Evolutionary conservation across 1,140 invertebrate genomes (phyloP), one percentile per base, ranked within the genome.

Genomic region (Papilio helenus): DNA sequence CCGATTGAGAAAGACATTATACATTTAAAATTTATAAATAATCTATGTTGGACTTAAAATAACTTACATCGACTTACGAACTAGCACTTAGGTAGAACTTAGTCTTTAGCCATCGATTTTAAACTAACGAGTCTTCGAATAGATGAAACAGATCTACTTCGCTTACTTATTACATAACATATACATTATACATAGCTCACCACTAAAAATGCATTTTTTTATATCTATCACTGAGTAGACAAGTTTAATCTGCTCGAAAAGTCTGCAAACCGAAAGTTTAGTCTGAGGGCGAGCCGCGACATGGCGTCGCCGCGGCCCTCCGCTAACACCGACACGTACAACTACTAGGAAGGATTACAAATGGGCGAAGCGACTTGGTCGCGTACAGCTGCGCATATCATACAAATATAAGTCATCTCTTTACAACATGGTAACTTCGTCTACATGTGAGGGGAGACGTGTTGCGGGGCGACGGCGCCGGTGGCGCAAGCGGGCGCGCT

Each of bases 91-190:
- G 71, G 86, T 86, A 83, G 84, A 88, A 93, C 88, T 88, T 93
- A 93, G 93, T 93, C 91, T 94, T 94, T 91, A 94, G 90, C 90
- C 88, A 92, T 91, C 91, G 92, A 92, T 92, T 93, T 92, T 89
- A 85, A 68, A 89, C 87, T 85, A 89, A 80, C 85, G 92, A 94
- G 83, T 93, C 93, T 94, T 94, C 93, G 93, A 94, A 94, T 89
- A 93, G 93, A 94, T 94, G 92, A 94, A 93, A 94, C 93, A 93
- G 91, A 94, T 94, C 93, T 93, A 93, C 92, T 88, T 81, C 87
- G 84, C 88, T 90, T 90, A 92, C 85, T 90, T 91, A 83, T 86
- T 81, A 92, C 86, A 88, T 87, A 88, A 92, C 87, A 92, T 86
- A 86, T 91, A 92, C 90, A 91, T 84, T 84, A 86, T 86, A 92